Evolutionary conservation across 2,113 vertebrate genomes (phyloP).

Genomic region (Petrocephalus microphthalmus): DNA sequence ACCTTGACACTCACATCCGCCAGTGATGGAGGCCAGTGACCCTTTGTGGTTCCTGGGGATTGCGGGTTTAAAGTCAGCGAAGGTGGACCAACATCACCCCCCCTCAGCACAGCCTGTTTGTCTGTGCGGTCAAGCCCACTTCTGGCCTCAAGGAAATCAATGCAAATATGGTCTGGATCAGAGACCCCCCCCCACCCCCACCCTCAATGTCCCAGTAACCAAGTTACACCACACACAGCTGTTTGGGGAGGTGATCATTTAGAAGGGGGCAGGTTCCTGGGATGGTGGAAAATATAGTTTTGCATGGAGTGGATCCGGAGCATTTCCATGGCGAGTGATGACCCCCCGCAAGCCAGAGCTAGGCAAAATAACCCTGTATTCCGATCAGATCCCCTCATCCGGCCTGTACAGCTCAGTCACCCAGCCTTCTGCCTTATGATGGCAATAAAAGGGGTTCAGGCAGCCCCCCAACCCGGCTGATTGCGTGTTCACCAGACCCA

Average conservation of each 20-base stretch:
- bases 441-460: background rate
- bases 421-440: background rate
- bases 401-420: background rate
- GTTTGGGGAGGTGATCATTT: background rate
- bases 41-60: background rate
- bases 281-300: background rate
- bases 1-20: background rate
- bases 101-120: background rate
- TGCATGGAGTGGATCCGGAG: background rate
- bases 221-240: background rate
- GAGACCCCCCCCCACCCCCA: background rate
- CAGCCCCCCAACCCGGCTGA: background rate
- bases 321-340: background rate
- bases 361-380: background rate
- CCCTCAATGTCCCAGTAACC: background rate
- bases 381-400: background rate
- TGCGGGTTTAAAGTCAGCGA: background rate
- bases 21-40: background rate
- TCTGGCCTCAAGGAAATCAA: background rate
- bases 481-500: background rate
- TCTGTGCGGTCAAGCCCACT: background rate
- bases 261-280: background rate
- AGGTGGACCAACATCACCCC: background rate
- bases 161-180: background rate
- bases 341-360: background rate